Evolutionary conservation across 2,797 vertebrate genomes (phyloP).

Genomic region (Pterois miles): DNA sequence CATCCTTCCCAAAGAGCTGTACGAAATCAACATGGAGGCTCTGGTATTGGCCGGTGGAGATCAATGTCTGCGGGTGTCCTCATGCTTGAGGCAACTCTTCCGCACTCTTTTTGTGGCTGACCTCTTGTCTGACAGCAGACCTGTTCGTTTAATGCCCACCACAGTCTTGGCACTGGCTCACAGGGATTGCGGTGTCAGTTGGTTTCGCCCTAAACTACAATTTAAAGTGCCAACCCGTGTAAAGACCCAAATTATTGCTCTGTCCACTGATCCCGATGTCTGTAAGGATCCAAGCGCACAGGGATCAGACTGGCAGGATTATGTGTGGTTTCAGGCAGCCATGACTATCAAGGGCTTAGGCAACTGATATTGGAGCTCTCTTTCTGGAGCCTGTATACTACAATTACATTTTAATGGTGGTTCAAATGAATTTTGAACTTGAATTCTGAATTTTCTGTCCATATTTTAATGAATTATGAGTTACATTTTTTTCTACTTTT

Average conservation of each 20-base stretch:
- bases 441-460: constrained; percentile 16
- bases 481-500: neutral
- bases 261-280: constrained; percentile 82
- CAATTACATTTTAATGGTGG: constrained; percentile 34
- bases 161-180: constrained; percentile 90
- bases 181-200: constrained; percentile 90
- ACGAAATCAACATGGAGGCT: constrained; percentile 92
- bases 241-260: constrained; percentile 85
- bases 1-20: constrained; percentile 90
- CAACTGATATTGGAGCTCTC: constrained; percentile 38
- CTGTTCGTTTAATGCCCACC: constrained; percentile 85
- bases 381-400: neutral
- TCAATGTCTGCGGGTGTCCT: constrained; percentile 82
- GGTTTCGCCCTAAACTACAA: constrained; percentile 94
- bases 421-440: constrained; percentile 19
- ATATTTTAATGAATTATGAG: constrained; percentile 51
- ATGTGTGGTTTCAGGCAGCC: constrained; percentile 96
- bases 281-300: constrained; percentile 10
- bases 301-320: constrained; percentile 83
- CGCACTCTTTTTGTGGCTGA: constrained; percentile 91
- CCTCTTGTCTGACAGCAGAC: constrained; percentile 89
- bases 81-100: constrained; percentile 91
- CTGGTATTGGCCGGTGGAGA: constrained; percentile 78
- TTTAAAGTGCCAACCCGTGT: constrained; percentile 89
- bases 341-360: constrained; percentile 89